Conservation (phyloP, 2,888 invertebrate genomes). For the Callinectes sapidus region DNA sequence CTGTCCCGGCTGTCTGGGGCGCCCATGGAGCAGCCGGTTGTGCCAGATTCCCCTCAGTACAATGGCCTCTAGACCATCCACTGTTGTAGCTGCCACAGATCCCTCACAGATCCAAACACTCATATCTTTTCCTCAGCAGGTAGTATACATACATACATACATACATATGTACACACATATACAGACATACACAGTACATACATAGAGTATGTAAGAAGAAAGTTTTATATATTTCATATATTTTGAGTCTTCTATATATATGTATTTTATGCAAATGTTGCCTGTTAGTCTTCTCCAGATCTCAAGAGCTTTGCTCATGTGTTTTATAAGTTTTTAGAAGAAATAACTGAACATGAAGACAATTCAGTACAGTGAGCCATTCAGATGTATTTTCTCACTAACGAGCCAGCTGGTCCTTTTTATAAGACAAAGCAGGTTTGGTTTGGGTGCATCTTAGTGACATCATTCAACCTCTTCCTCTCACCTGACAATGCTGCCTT, state of each 20-base stretch:
- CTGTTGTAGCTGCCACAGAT: not conserved
- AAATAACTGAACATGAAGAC: not conserved
- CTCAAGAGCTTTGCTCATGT: slow-evolving; percentile 24
- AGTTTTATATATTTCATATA: slow-evolving; percentile 26
- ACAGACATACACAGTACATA: slow-evolving; percentile 42
- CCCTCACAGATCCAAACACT: not conserved
- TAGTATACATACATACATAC: slow-evolving; percentile 21
- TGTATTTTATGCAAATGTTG: slow-evolving; percentile 27
- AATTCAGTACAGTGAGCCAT: not conserved
- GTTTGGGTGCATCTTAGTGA: not conserved
- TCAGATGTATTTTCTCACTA: not conserved
- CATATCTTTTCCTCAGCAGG: not conserved
- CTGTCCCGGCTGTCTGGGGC: slow-evolving; percentile 48
- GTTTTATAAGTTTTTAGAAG: slow-evolving; percentile 32
- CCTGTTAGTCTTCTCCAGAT: slow-evolving; percentile 8
- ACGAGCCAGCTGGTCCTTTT: not conserved
- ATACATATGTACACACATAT: too few relatives aligned
- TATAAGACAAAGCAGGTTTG: not conserved
- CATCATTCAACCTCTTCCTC: not conserved
- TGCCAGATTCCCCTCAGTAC: slow-evolving; percentile 56
- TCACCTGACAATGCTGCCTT: not conserved
- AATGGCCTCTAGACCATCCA: slow-evolving; percentile 46
- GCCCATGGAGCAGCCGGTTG: slow-evolving; percentile 7
- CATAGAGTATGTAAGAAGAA: slow-evolving; percentile 30
- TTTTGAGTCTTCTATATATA: slow-evolving; percentile 18